Conservation (phyloP, 2,113 vertebrate species). For the Fulmarus glacialis region DNA sequence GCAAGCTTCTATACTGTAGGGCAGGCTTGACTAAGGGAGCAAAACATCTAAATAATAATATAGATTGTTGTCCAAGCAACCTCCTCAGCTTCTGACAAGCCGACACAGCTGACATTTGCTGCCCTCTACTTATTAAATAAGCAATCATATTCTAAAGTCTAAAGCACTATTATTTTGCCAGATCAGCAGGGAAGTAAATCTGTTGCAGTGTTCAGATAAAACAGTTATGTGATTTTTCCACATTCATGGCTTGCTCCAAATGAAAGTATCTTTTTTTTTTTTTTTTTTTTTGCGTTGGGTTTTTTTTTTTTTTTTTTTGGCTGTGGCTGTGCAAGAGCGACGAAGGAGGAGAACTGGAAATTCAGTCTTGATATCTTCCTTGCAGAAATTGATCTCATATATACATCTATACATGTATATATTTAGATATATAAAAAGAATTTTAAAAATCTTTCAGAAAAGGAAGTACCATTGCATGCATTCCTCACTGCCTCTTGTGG, state of each 20-base stretch:
- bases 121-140: slow-evolving; percentile 49
- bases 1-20: neutral
- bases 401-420: neutral
- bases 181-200: neutral
- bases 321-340: neutral
- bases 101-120: slow-evolving; percentile 43
- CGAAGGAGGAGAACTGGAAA: neutral
- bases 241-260: neutral
- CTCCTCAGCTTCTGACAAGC: neutral
- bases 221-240: neutral
- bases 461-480: neutral
- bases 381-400: neutral
- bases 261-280: accelerated
- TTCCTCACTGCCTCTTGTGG: neutral
- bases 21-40: neutral
- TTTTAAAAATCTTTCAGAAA: neutral
- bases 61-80: neutral
- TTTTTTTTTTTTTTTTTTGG: too few relatives aligned
- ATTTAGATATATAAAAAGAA: neutral
- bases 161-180: neutral
- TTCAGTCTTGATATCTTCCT: neutral
- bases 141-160: neutral
- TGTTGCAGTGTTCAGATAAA: neutral
- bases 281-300: too few relatives aligned
- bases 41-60: neutral